phyloP scores from a whole-genome alignment of 2,888 invertebrate genomes.

The Scaptomyza reducta region DNA sequence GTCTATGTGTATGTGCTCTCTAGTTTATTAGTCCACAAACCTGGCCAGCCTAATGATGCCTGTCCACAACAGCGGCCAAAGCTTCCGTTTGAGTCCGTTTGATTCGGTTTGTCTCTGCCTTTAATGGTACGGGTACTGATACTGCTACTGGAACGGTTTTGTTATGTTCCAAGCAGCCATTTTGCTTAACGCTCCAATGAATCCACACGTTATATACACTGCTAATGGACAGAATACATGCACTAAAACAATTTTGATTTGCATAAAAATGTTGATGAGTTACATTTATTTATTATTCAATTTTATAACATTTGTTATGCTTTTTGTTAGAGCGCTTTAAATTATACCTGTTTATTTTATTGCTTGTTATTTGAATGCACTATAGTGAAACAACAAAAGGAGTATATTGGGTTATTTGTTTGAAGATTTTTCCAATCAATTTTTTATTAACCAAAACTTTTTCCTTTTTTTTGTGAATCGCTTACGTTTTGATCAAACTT shows the following conservation, averaged over 20 bases:
- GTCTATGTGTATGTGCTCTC: conserved; percentile 14
- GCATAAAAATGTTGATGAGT: neutral
- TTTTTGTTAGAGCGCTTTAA: neutral
- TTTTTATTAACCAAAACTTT: too few relatives aligned
- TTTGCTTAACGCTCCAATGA: conserved; percentile 67
- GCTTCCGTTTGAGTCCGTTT: conserved; percentile 38
- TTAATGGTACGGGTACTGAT: too few relatives aligned
- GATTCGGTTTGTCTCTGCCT: conserved; percentile 34
- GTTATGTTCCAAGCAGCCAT: conserved; percentile 27
- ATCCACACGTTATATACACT: conserved; percentile 25
- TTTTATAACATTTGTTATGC: neutral
- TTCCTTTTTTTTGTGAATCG: too few relatives aligned
- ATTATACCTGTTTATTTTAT: neutral
- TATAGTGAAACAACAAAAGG: too few relatives aligned
- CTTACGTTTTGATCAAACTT: too few relatives aligned
- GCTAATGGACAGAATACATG: neutral
- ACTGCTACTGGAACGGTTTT: neutral
- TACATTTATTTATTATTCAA: neutral
- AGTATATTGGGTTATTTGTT: too few relatives aligned
- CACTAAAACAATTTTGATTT: neutral
- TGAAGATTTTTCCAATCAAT: too few relatives aligned
- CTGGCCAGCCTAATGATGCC: conserved; percentile 66
- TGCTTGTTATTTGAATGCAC: neutral
- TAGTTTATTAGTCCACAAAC: conserved; percentile 70
- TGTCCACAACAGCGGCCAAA: conserved; percentile 61